Evolutionary conservation across 1,140 invertebrate genomes (phyloP).

Genomic region (Diorhabda elongata): DNA sequence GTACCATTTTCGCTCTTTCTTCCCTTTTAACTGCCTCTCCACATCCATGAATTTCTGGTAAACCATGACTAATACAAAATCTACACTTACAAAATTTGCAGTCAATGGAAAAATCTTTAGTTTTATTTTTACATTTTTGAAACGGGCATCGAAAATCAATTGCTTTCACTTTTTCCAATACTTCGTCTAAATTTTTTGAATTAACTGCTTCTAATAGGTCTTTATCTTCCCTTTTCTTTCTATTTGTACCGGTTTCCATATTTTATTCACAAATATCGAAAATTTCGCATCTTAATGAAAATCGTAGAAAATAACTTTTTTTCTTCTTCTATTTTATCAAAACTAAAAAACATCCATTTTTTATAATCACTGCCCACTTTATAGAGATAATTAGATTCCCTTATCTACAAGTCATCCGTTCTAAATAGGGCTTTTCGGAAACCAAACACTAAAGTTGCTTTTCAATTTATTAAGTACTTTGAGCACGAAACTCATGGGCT

Average conservation of each 20-base stretch:
- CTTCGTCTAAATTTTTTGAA: constrained; percentile 38
- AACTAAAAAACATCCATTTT: too few relatives aligned
- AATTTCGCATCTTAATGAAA: too few relatives aligned
- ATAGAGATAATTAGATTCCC: too few relatives aligned
- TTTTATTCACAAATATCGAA: too few relatives aligned
- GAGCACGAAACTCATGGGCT: too few relatives aligned
- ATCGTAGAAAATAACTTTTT: too few relatives aligned
- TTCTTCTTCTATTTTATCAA: too few relatives aligned
- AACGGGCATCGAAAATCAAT: constrained; percentile 44
- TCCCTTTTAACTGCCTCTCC: constrained; percentile 45
- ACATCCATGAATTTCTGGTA: constrained; percentile 47
- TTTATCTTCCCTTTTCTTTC: constrained; percentile 40
- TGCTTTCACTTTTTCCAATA: constrained; percentile 42
- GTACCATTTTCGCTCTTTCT: constrained; percentile 41
- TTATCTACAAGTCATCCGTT: too few relatives aligned
- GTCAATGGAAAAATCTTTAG: constrained; percentile 42
- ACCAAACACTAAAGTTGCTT: too few relatives aligned
- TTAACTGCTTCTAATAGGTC: constrained; percentile 38
- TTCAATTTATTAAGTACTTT: too few relatives aligned
- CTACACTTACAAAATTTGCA: constrained; percentile 44
- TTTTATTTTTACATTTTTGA: constrained; percentile 44
- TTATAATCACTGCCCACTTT: too few relatives aligned
- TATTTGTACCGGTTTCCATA: not conserved
- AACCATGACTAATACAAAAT: constrained; percentile 44
- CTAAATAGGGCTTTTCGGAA: too few relatives aligned